phyloP scores from a whole-genome alignment of 1,140 invertebrate species.

The Leguminivora glycinivorella region DNA sequence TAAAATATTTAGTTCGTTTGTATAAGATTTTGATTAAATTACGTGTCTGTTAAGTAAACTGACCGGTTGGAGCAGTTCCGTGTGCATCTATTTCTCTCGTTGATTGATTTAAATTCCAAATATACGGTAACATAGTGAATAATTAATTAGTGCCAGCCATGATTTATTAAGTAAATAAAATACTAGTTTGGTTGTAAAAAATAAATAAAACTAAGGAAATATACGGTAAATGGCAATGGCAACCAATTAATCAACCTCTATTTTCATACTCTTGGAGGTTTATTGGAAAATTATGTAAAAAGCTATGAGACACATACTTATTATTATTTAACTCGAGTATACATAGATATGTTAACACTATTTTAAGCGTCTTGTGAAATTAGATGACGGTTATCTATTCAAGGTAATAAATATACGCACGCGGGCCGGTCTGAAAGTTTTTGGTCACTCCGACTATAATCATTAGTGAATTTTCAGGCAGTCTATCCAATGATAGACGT shows the following conservation, averaged over 20 bases:
- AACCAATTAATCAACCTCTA: too few species aligned
- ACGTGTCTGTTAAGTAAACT: background rate
- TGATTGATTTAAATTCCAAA: background rate
- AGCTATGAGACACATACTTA: too few species aligned
- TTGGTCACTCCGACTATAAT: background rate
- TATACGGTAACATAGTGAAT: background rate
- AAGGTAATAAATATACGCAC: background rate
- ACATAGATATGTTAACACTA: background rate
- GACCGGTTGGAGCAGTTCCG: background rate
- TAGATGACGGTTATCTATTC: background rate
- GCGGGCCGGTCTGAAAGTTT: background rate
- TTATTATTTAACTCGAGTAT: background rate
- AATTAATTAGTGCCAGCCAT: background rate
- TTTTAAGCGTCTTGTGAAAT: constrained; percentile 8
- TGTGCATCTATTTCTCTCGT: background rate
- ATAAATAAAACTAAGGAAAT: too few species aligned
- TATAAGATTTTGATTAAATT: background rate
- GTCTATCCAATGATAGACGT: too few species aligned
- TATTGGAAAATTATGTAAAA: too few species aligned
- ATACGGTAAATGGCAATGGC: too few species aligned
- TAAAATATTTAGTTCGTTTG: too few species aligned
- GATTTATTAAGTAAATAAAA: background rate
- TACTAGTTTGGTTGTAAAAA: background rate
- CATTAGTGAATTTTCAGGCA: too few species aligned
- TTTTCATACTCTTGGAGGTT: too few species aligned